phyloP scores from a whole-genome alignment of 2,888 invertebrate species.

The Nebria salina region DNA sequence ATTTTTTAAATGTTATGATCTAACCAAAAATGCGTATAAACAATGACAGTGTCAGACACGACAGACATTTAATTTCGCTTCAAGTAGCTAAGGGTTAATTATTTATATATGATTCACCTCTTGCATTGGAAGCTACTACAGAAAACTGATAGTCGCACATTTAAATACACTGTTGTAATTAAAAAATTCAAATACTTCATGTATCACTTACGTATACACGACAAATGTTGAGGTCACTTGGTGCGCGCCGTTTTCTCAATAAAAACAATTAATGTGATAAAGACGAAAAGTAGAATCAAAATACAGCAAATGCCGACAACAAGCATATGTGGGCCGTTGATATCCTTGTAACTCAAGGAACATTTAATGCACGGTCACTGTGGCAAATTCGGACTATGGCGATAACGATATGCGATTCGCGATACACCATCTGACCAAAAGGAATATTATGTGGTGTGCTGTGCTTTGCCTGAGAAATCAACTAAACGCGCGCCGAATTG shows the following conservation, averaged over 20 bases:
- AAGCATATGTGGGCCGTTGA: constrained; percentile 68
- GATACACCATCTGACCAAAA: neutral
- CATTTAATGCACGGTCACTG: constrained; percentile 26
- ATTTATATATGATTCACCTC: neutral
- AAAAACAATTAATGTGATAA: constrained; percentile 84
- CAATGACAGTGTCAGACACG: too few species aligned
- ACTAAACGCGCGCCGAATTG: constrained; percentile 2
- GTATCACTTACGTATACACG: neutral
- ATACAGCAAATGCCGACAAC: constrained; percentile 87
- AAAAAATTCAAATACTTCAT: too few species aligned
- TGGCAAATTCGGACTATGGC: constrained; percentile 51
- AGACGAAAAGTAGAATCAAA: constrained; percentile 80
- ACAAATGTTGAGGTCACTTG: constrained; percentile 58
- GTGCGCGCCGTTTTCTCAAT: constrained; percentile 72
- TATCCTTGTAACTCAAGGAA: neutral
- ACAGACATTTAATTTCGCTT: neutral
- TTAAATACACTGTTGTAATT: too few species aligned
- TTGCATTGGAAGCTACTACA: too few species aligned
- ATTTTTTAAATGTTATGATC: too few species aligned
- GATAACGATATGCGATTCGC: neutral
- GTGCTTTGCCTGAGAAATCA: constrained; percentile 55
- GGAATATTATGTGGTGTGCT: constrained; percentile 53
- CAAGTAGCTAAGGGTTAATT: neutral
- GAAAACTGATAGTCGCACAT: too few species aligned
- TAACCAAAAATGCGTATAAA: too few species aligned